Evolutionary conservation across 2,113 vertebrate species (phyloP).

Genomic region (Mesitornis unicolor): DNA sequence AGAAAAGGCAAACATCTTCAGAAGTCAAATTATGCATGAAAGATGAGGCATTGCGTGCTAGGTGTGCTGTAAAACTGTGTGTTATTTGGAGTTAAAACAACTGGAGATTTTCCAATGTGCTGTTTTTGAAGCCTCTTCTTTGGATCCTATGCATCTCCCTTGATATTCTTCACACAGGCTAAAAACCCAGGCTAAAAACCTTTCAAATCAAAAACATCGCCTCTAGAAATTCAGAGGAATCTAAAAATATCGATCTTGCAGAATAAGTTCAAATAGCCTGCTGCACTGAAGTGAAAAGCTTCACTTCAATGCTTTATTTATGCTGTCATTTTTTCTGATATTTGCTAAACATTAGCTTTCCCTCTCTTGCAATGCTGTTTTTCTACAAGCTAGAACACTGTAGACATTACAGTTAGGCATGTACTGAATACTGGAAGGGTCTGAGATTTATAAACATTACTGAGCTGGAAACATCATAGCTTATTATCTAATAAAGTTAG

Average conservation of each 20-base stretch:
- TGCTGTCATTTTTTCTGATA: background rate
- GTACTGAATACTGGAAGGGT: background rate
- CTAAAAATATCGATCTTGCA: background rate
- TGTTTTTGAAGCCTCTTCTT: background rate
- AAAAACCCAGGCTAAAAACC: background rate
- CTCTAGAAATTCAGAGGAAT: constrained; percentile 29
- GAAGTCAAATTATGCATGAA: background rate
- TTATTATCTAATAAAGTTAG: background rate
- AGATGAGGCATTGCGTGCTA: background rate
- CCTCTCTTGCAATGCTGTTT: background rate
- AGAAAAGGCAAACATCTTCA: background rate
- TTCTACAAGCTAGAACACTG: background rate
- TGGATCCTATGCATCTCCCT: background rate
- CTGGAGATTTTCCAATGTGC: background rate
- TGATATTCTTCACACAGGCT: background rate
- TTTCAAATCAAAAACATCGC: background rate
- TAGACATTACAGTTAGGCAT: background rate
- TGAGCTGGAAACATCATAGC: background rate
- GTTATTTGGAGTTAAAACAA: background rate
- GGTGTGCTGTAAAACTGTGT: background rate
- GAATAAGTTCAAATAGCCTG: background rate
- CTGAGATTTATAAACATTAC: background rate
- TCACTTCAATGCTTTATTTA: background rate
- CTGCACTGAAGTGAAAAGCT: background rate
- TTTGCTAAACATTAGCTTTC: background rate